Conservation (phyloP, 2,888 invertebrate genomes). For the Brassicogethes aeneus region DNA sequence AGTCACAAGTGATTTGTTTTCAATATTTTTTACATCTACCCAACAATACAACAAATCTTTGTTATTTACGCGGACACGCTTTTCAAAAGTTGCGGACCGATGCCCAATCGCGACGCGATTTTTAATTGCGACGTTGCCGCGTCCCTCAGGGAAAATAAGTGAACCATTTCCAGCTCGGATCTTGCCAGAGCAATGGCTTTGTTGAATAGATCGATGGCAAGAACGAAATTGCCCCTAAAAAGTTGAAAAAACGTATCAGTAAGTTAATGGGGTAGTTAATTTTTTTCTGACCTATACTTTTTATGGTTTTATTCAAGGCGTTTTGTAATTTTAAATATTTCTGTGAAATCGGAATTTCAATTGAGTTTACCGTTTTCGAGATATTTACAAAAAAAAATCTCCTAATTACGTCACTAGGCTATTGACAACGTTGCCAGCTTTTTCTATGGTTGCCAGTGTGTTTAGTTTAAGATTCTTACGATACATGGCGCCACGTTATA, state of each 20-base stretch:
- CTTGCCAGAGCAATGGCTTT: slow-evolving; percentile 80
- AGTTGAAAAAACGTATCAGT: not conserved
- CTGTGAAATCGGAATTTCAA: too few relatives aligned
- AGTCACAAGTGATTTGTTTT: not conserved
- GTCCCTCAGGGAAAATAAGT: slow-evolving; percentile 80
- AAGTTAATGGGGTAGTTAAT: slow-evolving; percentile 4
- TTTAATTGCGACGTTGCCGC: slow-evolving; percentile 84
- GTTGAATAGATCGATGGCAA: slow-evolving; percentile 79
- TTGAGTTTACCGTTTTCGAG: too few relatives aligned
- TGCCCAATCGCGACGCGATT: slow-evolving; percentile 66
- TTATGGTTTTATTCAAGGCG: too few relatives aligned
- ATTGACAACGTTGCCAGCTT: too few relatives aligned
- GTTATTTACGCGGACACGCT: slow-evolving; percentile 10
- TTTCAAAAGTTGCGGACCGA: slow-evolving; percentile 23
- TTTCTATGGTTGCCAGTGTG: too few relatives aligned
- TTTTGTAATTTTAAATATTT: too few relatives aligned
- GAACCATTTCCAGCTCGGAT: slow-evolving; percentile 82
- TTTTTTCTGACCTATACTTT: too few relatives aligned
- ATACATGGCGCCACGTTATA: too few relatives aligned
- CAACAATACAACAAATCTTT: too few relatives aligned
- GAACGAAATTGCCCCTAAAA: slow-evolving; percentile 71
- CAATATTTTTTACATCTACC: not conserved
- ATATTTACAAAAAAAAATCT: too few relatives aligned
- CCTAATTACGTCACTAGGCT: too few relatives aligned
- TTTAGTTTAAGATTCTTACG: too few relatives aligned